These are phyloP conservation scores for Spisula solida DNA, from an alignment of 2,888 invertebrate species.

Conservation along the genomic window DNA sequence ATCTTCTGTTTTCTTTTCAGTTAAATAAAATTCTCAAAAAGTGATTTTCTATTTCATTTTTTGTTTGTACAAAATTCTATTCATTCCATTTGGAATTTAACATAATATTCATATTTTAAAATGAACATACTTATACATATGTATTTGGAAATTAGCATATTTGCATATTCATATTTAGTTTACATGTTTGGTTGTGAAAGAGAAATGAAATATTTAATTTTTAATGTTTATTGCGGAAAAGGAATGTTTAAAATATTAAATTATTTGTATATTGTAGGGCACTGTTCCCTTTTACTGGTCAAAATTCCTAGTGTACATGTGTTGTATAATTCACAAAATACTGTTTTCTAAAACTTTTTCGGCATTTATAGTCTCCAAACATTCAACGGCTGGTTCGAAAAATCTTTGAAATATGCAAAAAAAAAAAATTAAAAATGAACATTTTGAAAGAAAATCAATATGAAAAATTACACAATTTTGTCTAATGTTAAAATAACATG, in stretches of 20 bases:
- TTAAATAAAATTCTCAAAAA: no score
- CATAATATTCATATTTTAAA: no score
- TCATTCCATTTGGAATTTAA: no score
- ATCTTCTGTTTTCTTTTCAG: no score
- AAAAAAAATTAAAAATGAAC: background rate
- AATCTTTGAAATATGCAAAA: background rate
- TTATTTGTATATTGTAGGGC: conserved; percentile 41
- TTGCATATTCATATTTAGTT: conserved; percentile 10
- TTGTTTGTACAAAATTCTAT: no score
- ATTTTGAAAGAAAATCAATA: background rate
- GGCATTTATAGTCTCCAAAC: background rate
- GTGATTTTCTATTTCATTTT: no score
- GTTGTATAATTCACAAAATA: background rate
- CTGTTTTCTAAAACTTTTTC: no score
- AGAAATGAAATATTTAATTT: background rate
- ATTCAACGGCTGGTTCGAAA: background rate
- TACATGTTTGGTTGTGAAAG: conserved; percentile 29
- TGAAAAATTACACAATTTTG: background rate
- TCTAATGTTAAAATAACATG: background rate
- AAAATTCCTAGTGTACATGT: conserved; percentile 24
- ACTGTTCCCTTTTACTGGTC: conserved; percentile 36
- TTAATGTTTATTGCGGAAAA: background rate
- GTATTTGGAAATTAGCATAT: background rate
- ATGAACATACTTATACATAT: background rate
- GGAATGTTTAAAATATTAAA: conserved; percentile 27